Conservation (phyloP, 2,113 vertebrate species). For the Scophthalmus maximus region DNA sequence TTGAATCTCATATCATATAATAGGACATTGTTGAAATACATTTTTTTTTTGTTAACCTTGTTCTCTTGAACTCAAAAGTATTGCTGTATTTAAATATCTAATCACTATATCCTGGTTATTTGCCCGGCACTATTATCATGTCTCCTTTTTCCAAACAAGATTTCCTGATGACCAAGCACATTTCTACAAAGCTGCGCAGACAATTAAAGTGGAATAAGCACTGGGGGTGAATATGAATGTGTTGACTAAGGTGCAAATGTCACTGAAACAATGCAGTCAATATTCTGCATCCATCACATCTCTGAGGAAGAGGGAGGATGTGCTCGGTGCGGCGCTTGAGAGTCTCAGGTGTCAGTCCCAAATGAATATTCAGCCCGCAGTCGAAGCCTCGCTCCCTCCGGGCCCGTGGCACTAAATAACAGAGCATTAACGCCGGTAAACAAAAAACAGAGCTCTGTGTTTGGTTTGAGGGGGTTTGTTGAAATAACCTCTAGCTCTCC, state of each 20-base stretch:
- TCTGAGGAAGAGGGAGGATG: constrained; percentile 42
- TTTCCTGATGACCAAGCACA: constrained; percentile 9
- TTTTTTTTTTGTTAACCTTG: constrained; percentile 3
- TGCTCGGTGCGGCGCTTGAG: constrained; percentile 58
- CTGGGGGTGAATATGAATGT: constrained; percentile 1
- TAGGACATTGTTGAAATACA: constrained; percentile 1
- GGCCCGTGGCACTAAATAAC: constrained; percentile 74
- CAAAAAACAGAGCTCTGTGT: constrained; percentile 54
- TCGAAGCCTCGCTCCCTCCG: constrained; percentile 81
- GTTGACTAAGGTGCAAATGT: neutral
- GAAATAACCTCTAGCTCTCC: constrained; percentile 72
- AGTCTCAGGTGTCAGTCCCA: constrained; percentile 88
- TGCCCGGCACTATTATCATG: too few species aligned
- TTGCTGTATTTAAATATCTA: constrained; percentile 8
- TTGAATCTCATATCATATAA: constrained; percentile 29
- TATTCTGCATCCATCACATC: constrained; percentile 33
- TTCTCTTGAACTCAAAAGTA: neutral
- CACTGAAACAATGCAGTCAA: constrained; percentile 58
- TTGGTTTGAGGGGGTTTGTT: constrained; percentile 65
- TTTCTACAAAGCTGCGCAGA: neutral
- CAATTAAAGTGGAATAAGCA: constrained; percentile 3
- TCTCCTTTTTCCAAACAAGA: too few species aligned
- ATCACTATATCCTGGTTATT: constrained; percentile 1
- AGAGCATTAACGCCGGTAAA: constrained; percentile 64
- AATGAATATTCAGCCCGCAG: constrained; percentile 87